Percentiles rank a stretch among this genome's conserved stretches.
phyloP scores from a whole-genome alignment of 2,888 invertebrate species.

The Parascotia fuliginaria region DNA sequence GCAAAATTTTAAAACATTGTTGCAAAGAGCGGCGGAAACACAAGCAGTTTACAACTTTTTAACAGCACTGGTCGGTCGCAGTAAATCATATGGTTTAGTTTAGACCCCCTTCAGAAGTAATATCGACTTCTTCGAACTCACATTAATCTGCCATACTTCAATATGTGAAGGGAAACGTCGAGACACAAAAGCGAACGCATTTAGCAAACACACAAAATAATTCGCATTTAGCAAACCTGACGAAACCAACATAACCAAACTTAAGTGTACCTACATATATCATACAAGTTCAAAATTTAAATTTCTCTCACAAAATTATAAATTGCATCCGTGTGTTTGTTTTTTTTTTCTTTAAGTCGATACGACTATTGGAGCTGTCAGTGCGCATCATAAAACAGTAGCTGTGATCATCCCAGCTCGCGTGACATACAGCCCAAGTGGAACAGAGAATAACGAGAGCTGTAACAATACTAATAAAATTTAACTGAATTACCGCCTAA shows the following conservation, averaged over 20 bases:
- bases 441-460: slow-evolving; percentile 43
- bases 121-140: slow-evolving; percentile 83
- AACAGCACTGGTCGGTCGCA: slow-evolving; percentile 74
- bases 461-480: slow-evolving; percentile 1
- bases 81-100: slow-evolving; percentile 81
- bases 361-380: slow-evolving; percentile 71
- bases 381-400: slow-evolving; percentile 70
- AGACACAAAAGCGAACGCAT: slow-evolving; percentile 66
- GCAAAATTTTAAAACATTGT: slow-evolving; percentile 62
- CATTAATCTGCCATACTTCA: slow-evolving; percentile 84
- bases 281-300: slow-evolving; percentile 38
- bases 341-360: slow-evolving; percentile 48
- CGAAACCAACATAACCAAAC: slow-evolving; percentile 10
- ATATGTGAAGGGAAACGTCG: slow-evolving; percentile 76
- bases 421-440: slow-evolving; percentile 52
- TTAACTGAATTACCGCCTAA: too few species aligned
- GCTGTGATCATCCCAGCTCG: slow-evolving; percentile 56
- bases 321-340: slow-evolving; percentile 16
- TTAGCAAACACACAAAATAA: slow-evolving; percentile 59
- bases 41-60: slow-evolving; percentile 84
- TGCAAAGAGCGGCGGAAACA: slow-evolving; percentile 78
- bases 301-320: slow-evolving; percentile 41
- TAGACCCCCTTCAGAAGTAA: slow-evolving; percentile 82
- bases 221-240: slow-evolving; percentile 25
- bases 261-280: slow-evolving; percentile 2